phyloP scores from a whole-genome alignment of 2,113 vertebrate species.

The Garra rufa region DNA sequence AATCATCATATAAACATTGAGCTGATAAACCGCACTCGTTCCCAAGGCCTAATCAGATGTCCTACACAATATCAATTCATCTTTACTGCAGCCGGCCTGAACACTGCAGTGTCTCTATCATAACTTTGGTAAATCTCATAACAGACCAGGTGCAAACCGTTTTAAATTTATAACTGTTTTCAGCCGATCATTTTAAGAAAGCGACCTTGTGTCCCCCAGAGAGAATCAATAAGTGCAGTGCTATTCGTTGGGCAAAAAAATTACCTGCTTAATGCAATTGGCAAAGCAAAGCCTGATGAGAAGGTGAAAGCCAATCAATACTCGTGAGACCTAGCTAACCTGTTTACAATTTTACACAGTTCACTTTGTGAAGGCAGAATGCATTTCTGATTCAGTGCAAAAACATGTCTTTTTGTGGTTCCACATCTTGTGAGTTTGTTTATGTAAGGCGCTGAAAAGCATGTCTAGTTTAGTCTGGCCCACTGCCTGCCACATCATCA shows the following conservation, averaged over 20 bases:
- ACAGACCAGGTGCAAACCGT: slow-evolving; percentile 41
- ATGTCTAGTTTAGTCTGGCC: slow-evolving; percentile 26
- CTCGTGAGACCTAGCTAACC: neutral
- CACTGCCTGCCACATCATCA: slow-evolving; percentile 14
- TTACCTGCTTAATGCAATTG: slow-evolving; percentile 50
- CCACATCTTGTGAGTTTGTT: neutral
- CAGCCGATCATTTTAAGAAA: slow-evolving; percentile 43
- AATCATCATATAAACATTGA: slow-evolving; percentile 9
- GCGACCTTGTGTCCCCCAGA: slow-evolving; percentile 13
- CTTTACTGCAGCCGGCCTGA: neutral
- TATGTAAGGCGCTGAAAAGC: slow-evolving; percentile 19
- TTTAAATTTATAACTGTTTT: slow-evolving; percentile 54
- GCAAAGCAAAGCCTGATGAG: slow-evolving; percentile 39
- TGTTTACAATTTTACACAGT: slow-evolving; percentile 30
- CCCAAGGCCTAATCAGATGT: slow-evolving; percentile 19
- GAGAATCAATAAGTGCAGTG: slow-evolving; percentile 51
- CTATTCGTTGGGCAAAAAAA: slow-evolving; percentile 38
- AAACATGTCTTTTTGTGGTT: slow-evolving; percentile 9
- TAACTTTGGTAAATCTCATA: slow-evolving; percentile 29
- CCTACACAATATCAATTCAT: slow-evolving; percentile 25
- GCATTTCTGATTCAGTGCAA: slow-evolving; percentile 10
- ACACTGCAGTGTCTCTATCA: slow-evolving; percentile 30
- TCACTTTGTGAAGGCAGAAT: slow-evolving; percentile 40
- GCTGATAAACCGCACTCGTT: neutral
- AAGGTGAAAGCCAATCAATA: slow-evolving; percentile 44